Conservation (phyloP, 2,113 vertebrate species). For the Nymphicus hollandicus region DNA sequence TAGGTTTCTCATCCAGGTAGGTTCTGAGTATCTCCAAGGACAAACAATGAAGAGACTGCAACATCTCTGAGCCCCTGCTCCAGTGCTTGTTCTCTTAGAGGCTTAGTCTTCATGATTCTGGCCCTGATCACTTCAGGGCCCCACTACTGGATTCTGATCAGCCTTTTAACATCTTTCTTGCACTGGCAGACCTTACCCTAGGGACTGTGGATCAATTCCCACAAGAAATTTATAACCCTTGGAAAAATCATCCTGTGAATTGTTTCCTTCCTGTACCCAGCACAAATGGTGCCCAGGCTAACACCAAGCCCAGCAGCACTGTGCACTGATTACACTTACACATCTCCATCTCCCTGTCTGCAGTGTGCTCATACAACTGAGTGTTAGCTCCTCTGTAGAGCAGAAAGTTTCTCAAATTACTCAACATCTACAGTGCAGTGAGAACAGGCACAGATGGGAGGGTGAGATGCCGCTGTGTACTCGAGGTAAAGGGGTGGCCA, state of each 20-base stretch:
- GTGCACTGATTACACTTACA: rapidly evolving
- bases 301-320: neutral
- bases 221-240: neutral
- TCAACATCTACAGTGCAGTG: too few species aligned
- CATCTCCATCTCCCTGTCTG: neutral
- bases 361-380: neutral
- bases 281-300: neutral
- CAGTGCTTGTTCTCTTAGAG: neutral
- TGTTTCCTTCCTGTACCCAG: neutral
- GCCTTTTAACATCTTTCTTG: neutral
- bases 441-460: neutral
- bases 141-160: neutral
- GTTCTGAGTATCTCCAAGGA: neutral
- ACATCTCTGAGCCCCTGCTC: neutral
- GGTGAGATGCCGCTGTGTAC: neutral
- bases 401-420: neutral
- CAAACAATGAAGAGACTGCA: neutral
- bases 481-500: neutral
- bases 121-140: too few species aligned
- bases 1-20: neutral
- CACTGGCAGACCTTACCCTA: neutral
- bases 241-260: neutral
- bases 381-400: neutral
- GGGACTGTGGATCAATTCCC: neutral
- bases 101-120: neutral